A percentile compares a stretch with the other conserved stretches of the same genome.
Evolutionary conservation across 2,797 vertebrate species (phyloP).

Genomic region (Sebastes iracundus): DNA sequence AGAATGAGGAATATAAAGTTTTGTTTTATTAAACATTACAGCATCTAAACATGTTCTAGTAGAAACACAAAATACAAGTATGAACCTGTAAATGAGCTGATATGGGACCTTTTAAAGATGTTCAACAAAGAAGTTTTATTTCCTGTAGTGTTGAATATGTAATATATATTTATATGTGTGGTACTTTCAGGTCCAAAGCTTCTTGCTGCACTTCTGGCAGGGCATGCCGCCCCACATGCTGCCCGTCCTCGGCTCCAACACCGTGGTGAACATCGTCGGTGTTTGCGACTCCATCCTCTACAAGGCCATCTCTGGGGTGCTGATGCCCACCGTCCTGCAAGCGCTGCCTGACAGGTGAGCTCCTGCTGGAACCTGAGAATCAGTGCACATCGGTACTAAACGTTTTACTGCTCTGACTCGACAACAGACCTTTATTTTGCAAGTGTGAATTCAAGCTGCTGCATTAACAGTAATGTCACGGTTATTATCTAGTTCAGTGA

Average conservation of each 20-base stretch:
- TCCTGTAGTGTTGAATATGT: slow-evolving; percentile 2
- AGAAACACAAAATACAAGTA: no score
- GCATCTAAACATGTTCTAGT: no score
- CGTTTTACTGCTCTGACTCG: background rate
- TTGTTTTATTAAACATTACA: no score
- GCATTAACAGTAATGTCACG: background rate
- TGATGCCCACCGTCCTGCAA: slow-evolving; percentile 98
- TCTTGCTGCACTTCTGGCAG: slow-evolving; percentile 99
- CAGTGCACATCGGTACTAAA: background rate
- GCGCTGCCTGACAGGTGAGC: slow-evolving; percentile 96
- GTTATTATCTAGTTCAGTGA: background rate
- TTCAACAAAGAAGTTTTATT: background rate
- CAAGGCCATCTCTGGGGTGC: slow-evolving; percentile 98
- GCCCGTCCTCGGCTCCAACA: slow-evolving; percentile 93
- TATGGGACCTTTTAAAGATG: background rate
- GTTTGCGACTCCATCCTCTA: slow-evolving; percentile 99
- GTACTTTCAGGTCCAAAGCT: slow-evolving; percentile 93
- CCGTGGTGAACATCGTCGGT: slow-evolving; percentile 97
- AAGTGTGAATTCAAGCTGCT: background rate
- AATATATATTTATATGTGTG: background rate
- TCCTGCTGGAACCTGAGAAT: background rate
- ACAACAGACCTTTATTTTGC: background rate
- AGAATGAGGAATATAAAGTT: no score
- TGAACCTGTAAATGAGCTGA: no score
- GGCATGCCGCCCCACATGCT: slow-evolving; percentile 99